Conservation (phyloP, 2,113 vertebrate species). For the Elaphurus davidianus region DNA sequence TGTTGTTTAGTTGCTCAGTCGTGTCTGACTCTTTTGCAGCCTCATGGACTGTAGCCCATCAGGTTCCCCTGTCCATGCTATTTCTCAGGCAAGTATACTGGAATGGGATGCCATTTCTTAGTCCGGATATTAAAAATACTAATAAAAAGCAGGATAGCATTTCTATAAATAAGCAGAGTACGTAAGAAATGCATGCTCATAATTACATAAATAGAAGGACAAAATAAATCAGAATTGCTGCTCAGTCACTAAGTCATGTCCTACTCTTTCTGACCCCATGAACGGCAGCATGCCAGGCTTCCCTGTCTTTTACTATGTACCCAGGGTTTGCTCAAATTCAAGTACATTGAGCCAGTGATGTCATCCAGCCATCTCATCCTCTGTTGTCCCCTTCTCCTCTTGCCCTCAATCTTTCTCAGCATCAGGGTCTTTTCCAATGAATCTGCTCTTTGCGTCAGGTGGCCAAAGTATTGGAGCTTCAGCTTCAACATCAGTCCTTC, state of each 20-base stretch:
- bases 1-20: not conserved
- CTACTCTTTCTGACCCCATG: not conserved
- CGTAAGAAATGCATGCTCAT: not conserved
- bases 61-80: not conserved
- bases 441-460: accelerated
- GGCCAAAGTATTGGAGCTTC: not conserved
- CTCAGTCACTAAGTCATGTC: not conserved
- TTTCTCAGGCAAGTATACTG: not conserved
- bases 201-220: not conserved
- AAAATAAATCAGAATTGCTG: not conserved
- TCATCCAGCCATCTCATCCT: not conserved
- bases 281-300: not conserved
- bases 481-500: not conserved
- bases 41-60: not conserved
- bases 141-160: not conserved
- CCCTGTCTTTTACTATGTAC: not conserved
- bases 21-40: not conserved
- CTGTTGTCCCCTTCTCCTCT: not conserved
- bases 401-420: not conserved
- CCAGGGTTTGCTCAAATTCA: not conserved
- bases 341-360: not conserved
- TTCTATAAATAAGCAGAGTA: not conserved
- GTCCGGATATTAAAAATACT: not conserved
- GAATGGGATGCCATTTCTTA: not conserved
- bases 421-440: not conserved